Base-by-base conservation (phyloP, 2,113 vertebrate species). In the Corythornis vintsioides region DNA sequence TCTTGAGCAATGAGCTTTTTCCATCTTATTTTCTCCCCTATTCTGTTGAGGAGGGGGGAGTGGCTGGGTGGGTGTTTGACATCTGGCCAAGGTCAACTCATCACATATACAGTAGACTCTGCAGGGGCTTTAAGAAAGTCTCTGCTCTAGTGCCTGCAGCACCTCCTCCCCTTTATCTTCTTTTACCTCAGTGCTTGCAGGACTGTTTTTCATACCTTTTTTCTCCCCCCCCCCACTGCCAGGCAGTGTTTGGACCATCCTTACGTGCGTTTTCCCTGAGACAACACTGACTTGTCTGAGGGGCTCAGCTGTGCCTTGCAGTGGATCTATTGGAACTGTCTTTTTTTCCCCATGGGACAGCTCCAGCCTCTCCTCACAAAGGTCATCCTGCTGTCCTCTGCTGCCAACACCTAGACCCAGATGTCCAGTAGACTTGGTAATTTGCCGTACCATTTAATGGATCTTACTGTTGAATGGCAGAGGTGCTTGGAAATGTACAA, bases 211-310 rank as follows among this genome's bases (percentile, higher is more conserved):
- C 35, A 25, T 22, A 18, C 7, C 6, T 35, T 25, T 64, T 74
- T 50, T 29, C 26, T 38, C 15, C 25, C 7, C 33, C 33, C 5
- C 3, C 19, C 57, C 16, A 7, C 57, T 79, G 20, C 26, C 43
- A 40, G 26, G 29, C 26, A 31, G 16, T 9, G 4, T 69, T 84
- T 73, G 45, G 7, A 22, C 11, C 28, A 73, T 80, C 40, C 38
- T 73, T 73, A 14, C 1, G 0, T 14, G 3, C 0, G 0, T 80
- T 73, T 84, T 38, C 33, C 10, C 63, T 60, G 42, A 33, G 42
- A 9, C 15, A 9, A 15, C 31, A 81, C 15, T 5, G 13, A 42
- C 29, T 33, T 55, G 57, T 17, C 35, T 48, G 53, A 40, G 22
- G 13, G 14, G 3, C 21, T 75, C 45, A 19, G 61, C 17, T 15